A percentile compares a stretch with the other conserved stretches of the same genome.
Conservation (phyloP, 2,113 vertebrate species). For the Protobothrops mucrosquamatus region DNA sequence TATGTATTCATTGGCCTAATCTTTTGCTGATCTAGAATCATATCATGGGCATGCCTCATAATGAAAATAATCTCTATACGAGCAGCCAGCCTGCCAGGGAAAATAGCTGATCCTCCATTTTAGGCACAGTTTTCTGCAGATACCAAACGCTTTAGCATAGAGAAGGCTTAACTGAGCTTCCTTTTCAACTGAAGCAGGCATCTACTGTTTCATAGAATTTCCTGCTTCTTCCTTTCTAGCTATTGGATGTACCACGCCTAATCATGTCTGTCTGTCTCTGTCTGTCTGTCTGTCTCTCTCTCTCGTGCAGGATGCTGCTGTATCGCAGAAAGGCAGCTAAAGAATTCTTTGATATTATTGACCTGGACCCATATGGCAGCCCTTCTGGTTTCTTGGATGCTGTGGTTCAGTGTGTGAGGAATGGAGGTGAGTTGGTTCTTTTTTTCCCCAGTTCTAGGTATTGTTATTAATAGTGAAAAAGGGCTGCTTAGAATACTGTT, state of each 20-base stretch:
- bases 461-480: too few relatives aligned
- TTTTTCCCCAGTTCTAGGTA: background rate
- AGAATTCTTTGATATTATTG: conserved; percentile 84
- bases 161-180: background rate
- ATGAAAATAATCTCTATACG: background rate
- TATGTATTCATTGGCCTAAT: background rate
- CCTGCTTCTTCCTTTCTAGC: background rate
- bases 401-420: conserved; percentile 83
- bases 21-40: background rate
- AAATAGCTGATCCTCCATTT: background rate
- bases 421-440: conserved; percentile 77
- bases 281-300: background rate
- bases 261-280: background rate
- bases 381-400: conserved; percentile 85
- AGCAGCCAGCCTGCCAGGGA: background rate
- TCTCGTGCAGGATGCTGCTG: conserved; percentile 76
- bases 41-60: background rate
- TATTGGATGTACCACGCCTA: background rate
- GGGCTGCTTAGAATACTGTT: background rate
- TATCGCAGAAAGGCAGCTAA: conserved; percentile 75
- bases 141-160: background rate
- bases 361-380: conserved; percentile 92
- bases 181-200: background rate
- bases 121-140: background rate
- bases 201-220: background rate